Base-by-base conservation (phyloP, 1,140 invertebrate genomes). In the Lordiphosa mommai region DNA sequence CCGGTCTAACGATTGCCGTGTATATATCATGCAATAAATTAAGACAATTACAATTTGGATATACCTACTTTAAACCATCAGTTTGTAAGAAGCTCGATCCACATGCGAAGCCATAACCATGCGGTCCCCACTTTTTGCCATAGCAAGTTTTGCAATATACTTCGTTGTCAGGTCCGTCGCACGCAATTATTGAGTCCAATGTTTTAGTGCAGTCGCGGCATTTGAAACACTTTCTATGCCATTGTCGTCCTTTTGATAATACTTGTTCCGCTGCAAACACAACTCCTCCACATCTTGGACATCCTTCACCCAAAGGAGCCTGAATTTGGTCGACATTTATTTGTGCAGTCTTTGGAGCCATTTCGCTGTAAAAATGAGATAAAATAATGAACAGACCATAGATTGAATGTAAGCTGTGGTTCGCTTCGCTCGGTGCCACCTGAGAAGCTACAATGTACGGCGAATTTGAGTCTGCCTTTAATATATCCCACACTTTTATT, bases 171-270 rank as follows among this genome's bases (percentile, higher is more conserved):
- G 96, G 95, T 20, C 96, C 96, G 85, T 97, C 96, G 87, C 96
- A 96, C 60, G 96, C 96, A 63, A 95, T 96, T 79, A 97, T 97
- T 8, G 97, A 98, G 88, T 98, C 96, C 43, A 98, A 91, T 6
- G 95, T 96, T 82, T 96, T 96, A 56, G 93, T 95, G 89, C 98
- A 99, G 72, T 96, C 95, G 87, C 92, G 93, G 89, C 98, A 99
- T 89, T 98, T 99, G 92, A 97, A 99, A 90, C 98, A 99, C 90
- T 99, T 99, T 90, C 98, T 93, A 91, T 96, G 98, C 97, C 96
- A 99, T 90, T 96, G 96, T 86, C 96, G 93, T 44, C 94, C 93
- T 87, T 95, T 96, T 16, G 95, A 95, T 4, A 97, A 90, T 23
- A 97, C 95, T 89, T 95, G 94, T 88, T 98, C 96, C 29, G 96